Conservation (phyloP, 2,888 invertebrate species). For the Cenopis cana region DNA sequence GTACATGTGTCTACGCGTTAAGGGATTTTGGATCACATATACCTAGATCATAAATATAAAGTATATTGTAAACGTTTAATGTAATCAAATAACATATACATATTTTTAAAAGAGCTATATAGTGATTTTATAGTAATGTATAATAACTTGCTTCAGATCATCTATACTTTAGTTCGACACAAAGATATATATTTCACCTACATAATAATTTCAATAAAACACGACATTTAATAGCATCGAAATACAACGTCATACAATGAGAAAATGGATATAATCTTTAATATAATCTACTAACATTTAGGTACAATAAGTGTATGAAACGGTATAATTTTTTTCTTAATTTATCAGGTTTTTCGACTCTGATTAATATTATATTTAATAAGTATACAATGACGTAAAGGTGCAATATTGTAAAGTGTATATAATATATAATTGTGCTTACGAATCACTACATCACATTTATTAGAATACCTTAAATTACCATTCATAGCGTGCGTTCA, state of each 20-base stretch:
- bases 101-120: constrained; percentile 42
- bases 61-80: constrained; percentile 41
- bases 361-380: constrained; percentile 54
- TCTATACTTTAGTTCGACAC: constrained; percentile 45
- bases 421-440: constrained; percentile 43
- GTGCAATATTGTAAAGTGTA: constrained; percentile 49
- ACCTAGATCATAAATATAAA: constrained; percentile 6
- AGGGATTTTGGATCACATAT: constrained; percentile 10
- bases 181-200: constrained; percentile 31
- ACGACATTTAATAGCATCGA: constrained; percentile 59
- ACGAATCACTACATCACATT: constrained; percentile 41
- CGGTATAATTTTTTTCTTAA: constrained; percentile 56
- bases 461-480: constrained; percentile 29
- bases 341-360: constrained; percentile 78
- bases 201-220: constrained; percentile 43
- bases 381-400: constrained; percentile 48
- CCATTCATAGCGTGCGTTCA: neutral
- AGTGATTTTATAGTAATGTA: constrained; percentile 34
- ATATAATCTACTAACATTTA: constrained; percentile 46
- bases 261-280: constrained; percentile 28
- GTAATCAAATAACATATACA: constrained; percentile 39
- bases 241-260: constrained; percentile 45
- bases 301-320: constrained; percentile 49
- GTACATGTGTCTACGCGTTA: neutral
- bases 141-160: constrained; percentile 74